These are phyloP conservation scores for Meleagris gallopavo DNA, from an alignment of 2,113 vertebrate genomes.

Conservation along the genomic window DNA sequence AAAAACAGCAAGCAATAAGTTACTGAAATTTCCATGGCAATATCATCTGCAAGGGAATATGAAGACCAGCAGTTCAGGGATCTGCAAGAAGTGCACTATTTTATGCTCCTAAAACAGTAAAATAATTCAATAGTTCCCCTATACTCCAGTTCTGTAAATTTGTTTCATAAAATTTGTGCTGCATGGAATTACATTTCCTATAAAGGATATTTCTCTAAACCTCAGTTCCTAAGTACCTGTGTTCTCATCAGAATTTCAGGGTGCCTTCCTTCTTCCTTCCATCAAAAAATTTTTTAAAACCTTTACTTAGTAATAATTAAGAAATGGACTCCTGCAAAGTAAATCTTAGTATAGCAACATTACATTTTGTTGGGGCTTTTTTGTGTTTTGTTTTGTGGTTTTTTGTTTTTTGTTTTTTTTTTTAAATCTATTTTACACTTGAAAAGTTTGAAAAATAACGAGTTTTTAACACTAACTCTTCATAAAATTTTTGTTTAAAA, in stretches of 20 bases:
- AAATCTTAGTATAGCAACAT: background rate
- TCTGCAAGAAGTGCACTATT: background rate
- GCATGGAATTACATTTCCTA: background rate
- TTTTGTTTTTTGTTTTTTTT: too few species aligned
- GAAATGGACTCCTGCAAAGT: background rate
- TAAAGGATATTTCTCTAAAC: background rate
- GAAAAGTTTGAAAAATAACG: background rate
- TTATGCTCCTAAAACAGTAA: background rate
- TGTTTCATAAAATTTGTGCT: background rate
- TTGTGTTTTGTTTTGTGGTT: background rate
- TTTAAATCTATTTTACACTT: background rate
- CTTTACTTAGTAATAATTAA: background rate
- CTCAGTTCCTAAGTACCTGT: background rate
- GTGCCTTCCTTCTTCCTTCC: background rate
- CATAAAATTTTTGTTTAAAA: background rate
- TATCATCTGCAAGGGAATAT: rapidly evolving
- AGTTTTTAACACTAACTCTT: background rate
- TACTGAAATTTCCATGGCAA: background rate
- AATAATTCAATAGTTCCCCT: background rate
- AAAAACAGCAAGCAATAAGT: background rate
- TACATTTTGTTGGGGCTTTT: background rate
- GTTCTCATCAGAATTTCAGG: background rate
- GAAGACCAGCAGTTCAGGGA: background rate
- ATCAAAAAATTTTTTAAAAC: background rate
- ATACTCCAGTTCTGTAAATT: background rate